Conservation (phyloP, 1,140 invertebrate genomes). For the Neoseiulus cucumeris region DNA sequence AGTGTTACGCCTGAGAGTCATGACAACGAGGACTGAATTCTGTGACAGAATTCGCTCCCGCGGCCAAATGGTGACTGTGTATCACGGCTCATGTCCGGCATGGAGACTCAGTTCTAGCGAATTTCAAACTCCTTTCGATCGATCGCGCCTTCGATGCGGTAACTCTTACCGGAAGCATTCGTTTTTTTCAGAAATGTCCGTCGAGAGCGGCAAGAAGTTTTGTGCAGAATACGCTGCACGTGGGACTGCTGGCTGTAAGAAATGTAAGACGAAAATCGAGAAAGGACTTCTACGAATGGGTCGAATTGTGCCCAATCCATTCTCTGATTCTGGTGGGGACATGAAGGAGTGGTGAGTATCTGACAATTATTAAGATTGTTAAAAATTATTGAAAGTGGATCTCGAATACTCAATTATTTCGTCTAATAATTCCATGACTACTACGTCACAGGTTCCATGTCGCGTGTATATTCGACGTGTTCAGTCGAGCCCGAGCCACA, state of each 20-base stretch:
- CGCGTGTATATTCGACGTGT: conserved; percentile 53
- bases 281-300: conserved; percentile 48
- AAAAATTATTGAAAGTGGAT: background rate
- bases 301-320: conserved; percentile 51
- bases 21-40: too few relatives aligned
- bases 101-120: too few relatives aligned
- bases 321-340: conserved; percentile 45
- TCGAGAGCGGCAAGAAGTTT: conserved; percentile 22
- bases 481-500: conserved; percentile 49
- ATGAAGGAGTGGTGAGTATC: conserved; percentile 53
- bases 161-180: too few relatives aligned
- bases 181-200: too few relatives aligned
- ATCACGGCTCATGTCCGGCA: too few relatives aligned
- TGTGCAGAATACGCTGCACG: conserved; percentile 53
- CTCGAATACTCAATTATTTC: background rate
- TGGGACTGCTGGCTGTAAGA: conserved; percentile 59
- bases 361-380: background rate
- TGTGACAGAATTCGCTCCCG: too few relatives aligned
- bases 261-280: conserved; percentile 57
- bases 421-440: background rate
- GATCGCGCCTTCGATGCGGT: too few relatives aligned
- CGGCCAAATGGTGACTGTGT: too few relatives aligned
- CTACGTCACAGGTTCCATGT: conserved; percentile 38
- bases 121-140: too few relatives aligned
- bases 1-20: too few relatives aligned